Percentiles rank a stretch among this genome's conserved stretches.
Conservation (phyloP, 2,113 vertebrate species). For the Periophthalmodon schlosseri region DNA sequence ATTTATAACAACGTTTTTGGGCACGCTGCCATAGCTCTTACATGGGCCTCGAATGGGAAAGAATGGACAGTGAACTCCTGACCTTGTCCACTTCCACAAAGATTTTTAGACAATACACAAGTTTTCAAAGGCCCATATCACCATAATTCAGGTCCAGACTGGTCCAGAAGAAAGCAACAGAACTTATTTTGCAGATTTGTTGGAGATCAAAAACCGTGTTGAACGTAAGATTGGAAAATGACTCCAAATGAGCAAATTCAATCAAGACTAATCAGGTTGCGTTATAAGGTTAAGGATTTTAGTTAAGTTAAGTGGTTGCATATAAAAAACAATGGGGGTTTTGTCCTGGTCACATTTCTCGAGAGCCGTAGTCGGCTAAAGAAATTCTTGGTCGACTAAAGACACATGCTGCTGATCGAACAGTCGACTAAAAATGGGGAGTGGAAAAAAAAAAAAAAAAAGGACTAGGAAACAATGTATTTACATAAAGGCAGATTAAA, state of each 20-base stretch:
- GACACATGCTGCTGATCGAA: too few relatives aligned
- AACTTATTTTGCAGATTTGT: neutral
- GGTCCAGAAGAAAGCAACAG: too few relatives aligned
- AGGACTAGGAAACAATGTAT: too few relatives aligned
- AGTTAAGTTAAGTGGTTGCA: neutral
- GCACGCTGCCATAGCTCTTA: neutral
- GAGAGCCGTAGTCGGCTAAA: too few relatives aligned
- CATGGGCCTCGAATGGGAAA: neutral
- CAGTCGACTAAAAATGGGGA: too few relatives aligned
- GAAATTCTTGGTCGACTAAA: too few relatives aligned
- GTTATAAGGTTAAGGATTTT: neutral
- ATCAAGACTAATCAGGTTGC: neutral
- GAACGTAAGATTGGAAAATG: neutral
- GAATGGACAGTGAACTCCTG: constrained; percentile 4
- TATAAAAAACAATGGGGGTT: neutral
- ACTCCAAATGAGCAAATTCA: neutral
- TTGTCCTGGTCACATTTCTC: neutral
- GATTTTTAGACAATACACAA: neutral
- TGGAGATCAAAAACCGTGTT: neutral
- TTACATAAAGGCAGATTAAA: too few relatives aligned
- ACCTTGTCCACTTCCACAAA: neutral
- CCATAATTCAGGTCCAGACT: neutral
- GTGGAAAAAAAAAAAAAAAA: too few relatives aligned
- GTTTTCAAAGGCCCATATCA: neutral
- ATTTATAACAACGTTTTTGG: constrained; percentile 8